A percentile compares a stretch with the other conserved stretches of the same genome.
Evolutionary conservation across 2,888 invertebrate species (phyloP).

Genomic region (Stenoptilia bipunctidactyla): DNA sequence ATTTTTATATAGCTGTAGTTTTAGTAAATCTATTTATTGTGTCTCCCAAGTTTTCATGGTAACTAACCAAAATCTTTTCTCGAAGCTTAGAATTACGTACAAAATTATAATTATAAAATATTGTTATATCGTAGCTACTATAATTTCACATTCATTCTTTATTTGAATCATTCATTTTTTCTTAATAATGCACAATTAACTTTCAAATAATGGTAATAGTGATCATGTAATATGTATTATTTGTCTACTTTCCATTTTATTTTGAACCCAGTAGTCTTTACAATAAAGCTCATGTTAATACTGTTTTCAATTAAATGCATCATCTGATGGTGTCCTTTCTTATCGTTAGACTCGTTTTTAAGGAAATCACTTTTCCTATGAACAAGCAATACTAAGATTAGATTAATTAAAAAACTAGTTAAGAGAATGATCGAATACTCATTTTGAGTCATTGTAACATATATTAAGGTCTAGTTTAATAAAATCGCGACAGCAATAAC

Average conservation of each 20-base stretch:
- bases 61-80: slow-evolving; percentile 9
- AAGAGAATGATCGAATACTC: slow-evolving; percentile 56
- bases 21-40: too few relatives aligned
- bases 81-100: slow-evolving; percentile 55
- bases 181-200: slow-evolving; percentile 9
- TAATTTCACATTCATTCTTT: slow-evolving; percentile 36
- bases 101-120: slow-evolving; percentile 40
- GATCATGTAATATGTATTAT: too few relatives aligned
- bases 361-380: slow-evolving; percentile 55
- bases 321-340: slow-evolving; percentile 39
- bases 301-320: slow-evolving; percentile 19
- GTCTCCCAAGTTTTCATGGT: too few relatives aligned
- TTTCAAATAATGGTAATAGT: slow-evolving; percentile 17
- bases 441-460: slow-evolving; percentile 63
- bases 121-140: slow-evolving; percentile 42
- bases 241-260: too few relatives aligned
- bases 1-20: too few relatives aligned
- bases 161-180: slow-evolving; percentile 13
- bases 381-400: slow-evolving; percentile 67
- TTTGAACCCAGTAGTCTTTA: too few relatives aligned
- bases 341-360: slow-evolving; percentile 19
- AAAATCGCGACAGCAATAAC: slow-evolving; percentile 68
- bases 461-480: slow-evolving; percentile 38
- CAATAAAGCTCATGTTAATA: too few relatives aligned
- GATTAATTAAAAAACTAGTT: slow-evolving; percentile 46